Percentiles rank a stretch among this genome's conserved stretches.
Evolutionary conservation across 2,113 vertebrate species (phyloP).

Genomic region (Saguinus imperator): DNA sequence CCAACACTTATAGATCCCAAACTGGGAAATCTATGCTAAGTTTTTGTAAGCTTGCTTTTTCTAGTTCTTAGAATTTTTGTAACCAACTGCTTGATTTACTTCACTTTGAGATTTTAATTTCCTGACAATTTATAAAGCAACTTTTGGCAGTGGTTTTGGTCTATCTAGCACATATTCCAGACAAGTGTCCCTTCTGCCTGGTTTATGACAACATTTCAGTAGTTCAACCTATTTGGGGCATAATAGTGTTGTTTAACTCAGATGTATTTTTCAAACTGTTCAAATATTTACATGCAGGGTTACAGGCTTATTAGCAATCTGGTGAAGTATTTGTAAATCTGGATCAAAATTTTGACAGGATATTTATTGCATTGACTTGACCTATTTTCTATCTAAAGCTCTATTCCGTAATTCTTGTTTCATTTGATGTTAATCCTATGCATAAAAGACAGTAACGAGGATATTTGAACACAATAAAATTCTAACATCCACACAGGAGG

Average conservation of each 20-base stretch:
- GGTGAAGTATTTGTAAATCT: slow-evolving; percentile 65
- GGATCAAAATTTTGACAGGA: slow-evolving; percentile 63
- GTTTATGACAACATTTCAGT: slow-evolving; percentile 50
- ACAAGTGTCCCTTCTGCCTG: not conserved
- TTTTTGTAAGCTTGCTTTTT: slow-evolving; percentile 42
- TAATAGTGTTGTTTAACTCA: not conserved
- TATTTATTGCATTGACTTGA: slow-evolving; percentile 69
- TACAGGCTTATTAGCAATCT: slow-evolving; percentile 62
- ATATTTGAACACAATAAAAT: slow-evolving; percentile 64
- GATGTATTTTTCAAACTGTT: slow-evolving; percentile 49
- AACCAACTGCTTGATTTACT: slow-evolving; percentile 24
- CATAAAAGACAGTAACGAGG: slow-evolving; percentile 11
- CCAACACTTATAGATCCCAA: not conserved
- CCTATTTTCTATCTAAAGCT: slow-evolving; percentile 66
- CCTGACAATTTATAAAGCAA: not conserved
- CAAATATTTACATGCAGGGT: slow-evolving; percentile 58
- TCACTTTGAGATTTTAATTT: slow-evolving; percentile 67
- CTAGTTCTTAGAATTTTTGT: slow-evolving; percentile 36
- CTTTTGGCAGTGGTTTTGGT: not conserved
- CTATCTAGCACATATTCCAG: not conserved
- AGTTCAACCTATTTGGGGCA: slow-evolving; percentile 28
- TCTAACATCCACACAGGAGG: slow-evolving; percentile 41
- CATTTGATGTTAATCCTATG: slow-evolving; percentile 63
- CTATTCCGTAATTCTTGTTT: slow-evolving; percentile 53
- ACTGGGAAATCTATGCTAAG: slow-evolving; percentile 4